Conservation (phyloP, 2,888 invertebrate species). For the Encarsia formosa region DNA sequence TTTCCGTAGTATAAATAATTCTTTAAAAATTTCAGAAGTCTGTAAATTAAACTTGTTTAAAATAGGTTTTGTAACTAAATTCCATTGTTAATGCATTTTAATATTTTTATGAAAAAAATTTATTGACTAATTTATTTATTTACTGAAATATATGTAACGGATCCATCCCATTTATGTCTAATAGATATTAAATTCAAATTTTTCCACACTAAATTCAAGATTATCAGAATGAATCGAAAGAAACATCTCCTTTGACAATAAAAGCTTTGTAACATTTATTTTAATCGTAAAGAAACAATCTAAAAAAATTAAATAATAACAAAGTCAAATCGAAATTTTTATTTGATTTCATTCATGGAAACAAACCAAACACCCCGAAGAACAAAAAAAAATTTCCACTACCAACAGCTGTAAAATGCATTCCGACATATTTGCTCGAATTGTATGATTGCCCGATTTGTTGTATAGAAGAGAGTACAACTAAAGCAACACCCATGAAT, state of each 20-base stretch:
- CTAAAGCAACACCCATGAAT: conserved; percentile 3
- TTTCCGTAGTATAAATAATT: too few species aligned
- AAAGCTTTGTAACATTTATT: background rate
- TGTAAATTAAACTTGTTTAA: too few species aligned
- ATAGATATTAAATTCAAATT: too few species aligned
- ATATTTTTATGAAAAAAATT: too few species aligned
- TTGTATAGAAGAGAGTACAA: background rate
- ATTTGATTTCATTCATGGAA: background rate
- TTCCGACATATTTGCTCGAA: conserved; percentile 5
- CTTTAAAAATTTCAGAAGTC: too few species aligned
- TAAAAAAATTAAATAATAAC: background rate
- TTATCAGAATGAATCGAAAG: too few species aligned
- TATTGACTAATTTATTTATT: too few species aligned
- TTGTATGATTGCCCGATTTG: conserved; percentile 21
- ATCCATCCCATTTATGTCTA: too few species aligned
- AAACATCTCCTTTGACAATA: background rate
- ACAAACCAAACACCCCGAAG: background rate
- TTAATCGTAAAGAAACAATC: background rate
- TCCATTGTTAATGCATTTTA: too few species aligned
- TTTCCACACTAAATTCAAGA: too few species aligned
- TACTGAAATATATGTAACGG: too few species aligned
- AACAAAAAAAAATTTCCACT: background rate
- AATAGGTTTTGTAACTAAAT: too few species aligned
- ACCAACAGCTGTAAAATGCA: background rate
- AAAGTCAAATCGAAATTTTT: background rate